These are phyloP conservation scores for Sceloporus tristichus DNA, from an alignment of 2,113 vertebrate species.

Conservation along the genomic window DNA sequence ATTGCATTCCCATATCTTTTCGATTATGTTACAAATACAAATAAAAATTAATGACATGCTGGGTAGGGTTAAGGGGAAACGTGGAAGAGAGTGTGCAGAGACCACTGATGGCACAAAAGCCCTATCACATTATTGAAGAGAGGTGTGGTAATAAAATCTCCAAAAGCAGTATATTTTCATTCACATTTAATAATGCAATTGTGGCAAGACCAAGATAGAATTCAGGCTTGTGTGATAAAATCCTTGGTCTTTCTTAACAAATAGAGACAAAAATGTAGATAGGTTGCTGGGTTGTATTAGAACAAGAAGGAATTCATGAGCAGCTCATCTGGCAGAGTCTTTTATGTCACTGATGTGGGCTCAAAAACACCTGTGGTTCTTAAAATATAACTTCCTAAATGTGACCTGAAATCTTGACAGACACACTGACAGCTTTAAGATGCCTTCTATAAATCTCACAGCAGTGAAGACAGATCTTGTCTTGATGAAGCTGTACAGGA, in stretches of 20 bases:
- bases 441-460: neutral
- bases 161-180: no score
- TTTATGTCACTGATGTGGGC: neutral
- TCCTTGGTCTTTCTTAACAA: neutral
- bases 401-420: neutral
- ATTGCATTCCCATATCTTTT: no score
- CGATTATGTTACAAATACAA: no score
- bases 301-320: neutral
- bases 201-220: no score
- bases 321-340: neutral
- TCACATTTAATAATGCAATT: no score
- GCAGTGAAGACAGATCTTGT: neutral
- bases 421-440: constrained; percentile 13
- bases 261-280: neutral
- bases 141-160: no score
- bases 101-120: no score
- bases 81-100: no score
- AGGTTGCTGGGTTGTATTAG: neutral
- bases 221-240: no score
- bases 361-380: neutral
- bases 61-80: no score
- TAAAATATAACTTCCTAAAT: neutral
- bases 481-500: neutral
- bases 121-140: no score
- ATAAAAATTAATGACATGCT: no score